Conservation (phyloP, 2,888 invertebrate species). For the Uloborus plumipes region DNA sequence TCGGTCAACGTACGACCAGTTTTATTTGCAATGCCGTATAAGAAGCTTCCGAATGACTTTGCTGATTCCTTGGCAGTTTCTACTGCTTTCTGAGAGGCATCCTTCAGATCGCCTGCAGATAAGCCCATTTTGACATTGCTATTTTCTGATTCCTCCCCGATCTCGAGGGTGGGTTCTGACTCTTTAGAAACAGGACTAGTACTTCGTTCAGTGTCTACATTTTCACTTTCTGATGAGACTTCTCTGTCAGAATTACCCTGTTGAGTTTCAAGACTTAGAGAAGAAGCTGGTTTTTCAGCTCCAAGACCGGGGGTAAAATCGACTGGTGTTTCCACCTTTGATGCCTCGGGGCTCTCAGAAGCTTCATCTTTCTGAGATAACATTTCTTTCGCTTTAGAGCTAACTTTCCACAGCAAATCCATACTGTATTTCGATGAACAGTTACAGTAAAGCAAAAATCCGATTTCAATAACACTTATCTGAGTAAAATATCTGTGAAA, state of each 20-base stretch:
- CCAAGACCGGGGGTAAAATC: slow-evolving; percentile 49
- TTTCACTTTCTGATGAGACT: slow-evolving; percentile 56
- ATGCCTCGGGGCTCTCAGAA: slow-evolving; percentile 29
- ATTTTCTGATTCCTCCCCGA: slow-evolving; percentile 30
- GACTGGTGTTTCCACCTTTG: slow-evolving; percentile 15
- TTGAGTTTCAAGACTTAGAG: slow-evolving; percentile 54
- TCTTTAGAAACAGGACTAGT: slow-evolving; percentile 45
- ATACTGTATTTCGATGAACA: slow-evolving; percentile 4
- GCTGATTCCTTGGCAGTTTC: slow-evolving; percentile 67
- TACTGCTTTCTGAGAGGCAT: slow-evolving; percentile 67
- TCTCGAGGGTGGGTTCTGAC: slow-evolving; percentile 37
- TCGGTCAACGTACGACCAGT: slow-evolving; percentile 93
- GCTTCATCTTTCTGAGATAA: slow-evolving; percentile 51
- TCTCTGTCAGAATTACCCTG: slow-evolving; percentile 57
- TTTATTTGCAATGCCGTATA: slow-evolving; percentile 95
- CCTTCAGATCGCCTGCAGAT: slow-evolving; percentile 62
- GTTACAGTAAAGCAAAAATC: no score
- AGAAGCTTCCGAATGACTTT: slow-evolving; percentile 75
- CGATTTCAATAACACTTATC: no score
- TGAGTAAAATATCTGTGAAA: no score
- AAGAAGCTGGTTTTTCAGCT: slow-evolving; percentile 55
- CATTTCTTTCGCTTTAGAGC: slow-evolving; percentile 59
- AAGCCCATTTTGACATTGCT: slow-evolving; percentile 44
- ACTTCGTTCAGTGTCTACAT: slow-evolving; percentile 43
- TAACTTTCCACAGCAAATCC: slow-evolving; percentile 62